phyloP scores from a whole-genome alignment of 2,113 vertebrate species.

The Melanerpes aurifrons region DNA sequence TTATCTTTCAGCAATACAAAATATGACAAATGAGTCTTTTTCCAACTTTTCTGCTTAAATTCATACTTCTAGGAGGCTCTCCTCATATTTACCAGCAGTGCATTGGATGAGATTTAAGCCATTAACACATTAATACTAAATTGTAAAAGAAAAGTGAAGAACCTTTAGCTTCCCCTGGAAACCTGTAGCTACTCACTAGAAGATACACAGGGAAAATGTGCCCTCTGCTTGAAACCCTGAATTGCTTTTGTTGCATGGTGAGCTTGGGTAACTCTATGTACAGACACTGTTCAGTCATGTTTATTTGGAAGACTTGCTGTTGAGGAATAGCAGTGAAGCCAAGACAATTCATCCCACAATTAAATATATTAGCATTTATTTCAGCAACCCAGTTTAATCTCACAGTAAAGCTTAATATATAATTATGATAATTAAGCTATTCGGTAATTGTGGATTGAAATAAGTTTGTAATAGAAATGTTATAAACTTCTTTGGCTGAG shows the following conservation, averaged over 20 bases:
- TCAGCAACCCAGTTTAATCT: conserved; percentile 29
- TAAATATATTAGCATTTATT: conserved; percentile 56
- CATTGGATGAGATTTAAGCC: not conserved
- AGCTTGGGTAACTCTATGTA: not conserved
- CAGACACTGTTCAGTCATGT: not conserved
- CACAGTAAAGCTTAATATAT: conserved; percentile 17
- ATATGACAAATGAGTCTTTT: not conserved
- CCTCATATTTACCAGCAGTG: not conserved
- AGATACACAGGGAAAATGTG: not conserved
- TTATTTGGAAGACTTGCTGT: conserved; percentile 7
- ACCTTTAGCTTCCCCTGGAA: not conserved
- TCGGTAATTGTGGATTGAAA: conserved; percentile 51
- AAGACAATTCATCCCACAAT: conserved; percentile 51
- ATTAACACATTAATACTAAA: not conserved
- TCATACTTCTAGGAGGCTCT: not conserved
- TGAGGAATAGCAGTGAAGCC: conserved; percentile 42
- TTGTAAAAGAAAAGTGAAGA: not conserved
- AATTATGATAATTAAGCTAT: conserved; percentile 51
- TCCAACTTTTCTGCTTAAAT: not conserved
- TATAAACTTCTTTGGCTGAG: not conserved
- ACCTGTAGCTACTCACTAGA: not conserved
- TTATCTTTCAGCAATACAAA: not conserved
- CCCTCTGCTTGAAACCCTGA: not conserved
- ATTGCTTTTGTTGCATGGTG: not conserved
- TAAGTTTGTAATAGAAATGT: not conserved